Conservation (phyloP, 2,888 invertebrate genomes). For the Perithous albicinctus region DNA sequence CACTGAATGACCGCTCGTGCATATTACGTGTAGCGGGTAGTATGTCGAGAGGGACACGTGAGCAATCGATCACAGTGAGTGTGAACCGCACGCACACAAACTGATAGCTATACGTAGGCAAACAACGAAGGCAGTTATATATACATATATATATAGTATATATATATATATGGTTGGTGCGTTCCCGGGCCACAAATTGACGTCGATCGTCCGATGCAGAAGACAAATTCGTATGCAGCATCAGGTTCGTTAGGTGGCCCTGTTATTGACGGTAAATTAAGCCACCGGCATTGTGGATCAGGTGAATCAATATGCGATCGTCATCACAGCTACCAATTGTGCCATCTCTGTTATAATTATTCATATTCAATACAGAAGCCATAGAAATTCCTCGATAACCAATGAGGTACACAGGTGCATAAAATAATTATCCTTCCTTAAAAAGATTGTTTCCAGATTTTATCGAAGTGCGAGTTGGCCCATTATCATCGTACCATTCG, state of each 20-base stretch:
- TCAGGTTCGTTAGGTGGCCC: slow-evolving; percentile 52
- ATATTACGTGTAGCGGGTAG: slow-evolving; percentile 4
- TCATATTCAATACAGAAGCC: not conserved
- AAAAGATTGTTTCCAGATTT: too few species aligned
- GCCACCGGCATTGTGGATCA: slow-evolving; percentile 18
- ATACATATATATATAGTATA: slow-evolving; percentile 15
- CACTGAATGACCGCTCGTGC: slow-evolving; percentile 19
- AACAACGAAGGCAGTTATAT: slow-evolving; percentile 32
- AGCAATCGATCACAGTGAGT: slow-evolving; percentile 53
- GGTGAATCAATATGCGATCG: slow-evolving; percentile 11
- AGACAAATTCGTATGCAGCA: slow-evolving; percentile 53
- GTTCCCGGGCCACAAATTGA: slow-evolving; percentile 47
- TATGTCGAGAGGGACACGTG: slow-evolving; percentile 44
- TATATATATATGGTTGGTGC: too few species aligned
- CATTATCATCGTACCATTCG: too few species aligned
- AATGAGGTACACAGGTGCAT: not conserved
- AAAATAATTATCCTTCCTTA: too few species aligned
- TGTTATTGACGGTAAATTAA: slow-evolving; percentile 51
- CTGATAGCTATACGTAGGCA: slow-evolving; percentile 47
- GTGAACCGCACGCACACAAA: slow-evolving; percentile 41
- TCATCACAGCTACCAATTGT: slow-evolving; percentile 28
- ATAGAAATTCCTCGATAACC: slow-evolving; percentile 2
- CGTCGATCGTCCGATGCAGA: slow-evolving; percentile 48
- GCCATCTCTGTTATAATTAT: slow-evolving; percentile 31
- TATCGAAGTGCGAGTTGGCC: too few species aligned